Evolutionary conservation across 2,888 invertebrate species (phyloP).

Genomic region (Colostygia pectinataria): DNA sequence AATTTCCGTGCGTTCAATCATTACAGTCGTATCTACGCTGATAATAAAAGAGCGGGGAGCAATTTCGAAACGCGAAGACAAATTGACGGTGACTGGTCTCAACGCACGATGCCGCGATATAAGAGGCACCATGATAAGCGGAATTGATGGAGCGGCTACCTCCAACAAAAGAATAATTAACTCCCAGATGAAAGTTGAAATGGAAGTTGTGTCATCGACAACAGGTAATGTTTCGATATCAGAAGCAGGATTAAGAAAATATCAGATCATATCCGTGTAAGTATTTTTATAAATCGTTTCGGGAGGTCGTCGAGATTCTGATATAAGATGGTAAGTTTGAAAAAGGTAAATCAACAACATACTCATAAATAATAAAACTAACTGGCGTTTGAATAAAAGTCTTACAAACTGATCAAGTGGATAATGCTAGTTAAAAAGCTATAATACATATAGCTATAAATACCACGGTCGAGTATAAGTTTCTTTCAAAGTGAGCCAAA

Average conservation of each 20-base stretch:
- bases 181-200: conserved; percentile 67
- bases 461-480: too few species aligned
- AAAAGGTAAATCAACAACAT: background rate
- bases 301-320: conserved; percentile 2
- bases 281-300: background rate
- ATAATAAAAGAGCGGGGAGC: conserved; percentile 58
- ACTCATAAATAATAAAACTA: too few species aligned
- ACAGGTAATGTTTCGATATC: conserved; percentile 31
- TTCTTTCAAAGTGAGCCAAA: too few species aligned
- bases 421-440: too few species aligned
- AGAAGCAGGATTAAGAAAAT: conserved; percentile 6
- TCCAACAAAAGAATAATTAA: conserved; percentile 76
- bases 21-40: conserved; percentile 37
- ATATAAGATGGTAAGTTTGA: background rate
- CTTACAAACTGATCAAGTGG: too few species aligned
- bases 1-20: conserved; percentile 37
- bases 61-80: conserved; percentile 64
- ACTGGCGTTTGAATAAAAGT: too few species aligned
- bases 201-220: conserved; percentile 47
- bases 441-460: too few species aligned
- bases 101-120: conserved; percentile 47
- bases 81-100: conserved; percentile 60
- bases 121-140: conserved; percentile 66
- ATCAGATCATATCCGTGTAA: background rate
- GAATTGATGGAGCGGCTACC: conserved; percentile 66